Base-by-base conservation (phyloP, 2,797 vertebrate genomes). In the Etheostoma perlongum region DNA sequence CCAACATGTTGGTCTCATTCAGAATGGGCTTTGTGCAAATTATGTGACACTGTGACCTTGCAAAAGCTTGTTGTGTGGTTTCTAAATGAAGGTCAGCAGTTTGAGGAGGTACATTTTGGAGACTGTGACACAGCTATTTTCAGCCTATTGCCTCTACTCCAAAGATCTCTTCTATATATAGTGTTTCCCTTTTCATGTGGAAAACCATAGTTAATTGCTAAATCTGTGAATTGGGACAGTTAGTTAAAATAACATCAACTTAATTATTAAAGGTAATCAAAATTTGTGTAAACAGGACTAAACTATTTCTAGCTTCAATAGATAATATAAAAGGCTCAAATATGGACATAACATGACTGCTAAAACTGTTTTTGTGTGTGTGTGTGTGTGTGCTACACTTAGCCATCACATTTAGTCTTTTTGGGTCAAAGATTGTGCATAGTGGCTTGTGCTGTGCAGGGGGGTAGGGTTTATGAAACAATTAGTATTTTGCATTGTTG, bases 401-500 rank as follows among this genome's bases (percentile, higher is more conserved):
- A 47, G 13, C 46, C 42, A 55, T 64, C 53, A 51, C 9, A 74
- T 66, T 44, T 40, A 4, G n/a, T 53, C 11, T 51, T 58, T 30
- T 57, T 53, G 30, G 60, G 46, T 16, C 54, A 54, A 48, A 62
- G 46, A 7, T 36, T 70, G 60, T 51, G 49, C 59, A 74, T 53
- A 11, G 66, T 47, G 46, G 49, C 36, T 40, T 40, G 10, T 40
- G 36, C 48, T 36, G 16, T 48, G 72, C 19, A 12, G 25, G 61
- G 10, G 18, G n/a, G n/a, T 40, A 11, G 36, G 10, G 10, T 40
- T 40, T 40, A 40, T 40, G 10, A 40, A 40, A 40, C 36, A 40
- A 40, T 40, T 40, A 40, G 36, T 40, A 40, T 40, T 75, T 69
- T 67, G 72, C 48, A 60, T 69, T 2, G 61, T 30, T 69, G 36